Base-by-base conservation (phyloP, 1,140 invertebrate species). In the Drosophila burlai region DNA sequence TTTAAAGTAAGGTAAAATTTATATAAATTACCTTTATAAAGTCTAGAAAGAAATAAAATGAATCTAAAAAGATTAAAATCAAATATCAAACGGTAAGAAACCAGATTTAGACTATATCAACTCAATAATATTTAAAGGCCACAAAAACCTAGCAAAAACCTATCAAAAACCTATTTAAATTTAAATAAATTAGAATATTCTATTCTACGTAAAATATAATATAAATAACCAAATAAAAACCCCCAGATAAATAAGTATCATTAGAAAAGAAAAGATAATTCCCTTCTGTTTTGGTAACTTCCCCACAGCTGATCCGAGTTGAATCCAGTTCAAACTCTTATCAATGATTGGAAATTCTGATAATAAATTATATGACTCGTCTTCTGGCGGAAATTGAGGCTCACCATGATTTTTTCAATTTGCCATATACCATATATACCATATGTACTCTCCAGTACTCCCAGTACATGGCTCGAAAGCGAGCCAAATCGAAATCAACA, bases 341-440 rank as follows among this genome's bases (percentile, higher is more conserved):
- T 72, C 67, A 52, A 24, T 18, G 11, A 69, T 21, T 29, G 3
- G 13, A 50, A 74, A 54, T 52, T 18, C 47, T 74, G 72, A 75
- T 75, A 75, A 49, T 74, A 42, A 40, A 57, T 64, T 74, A 26
- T 75, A 55, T 47, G 42, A 43, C 57, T 63, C 58, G 40, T 63
- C 47, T 63, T 31, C 15, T 50, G 42, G 26, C 74, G 73, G 64
- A 68, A 66, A 61, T 61, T 34, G 46, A 76, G 40, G 73, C 72
- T 76, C 73, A 76, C 52, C 76, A 78, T 79, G 76, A 64, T 83
- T 83, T 81, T 57, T 80, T 54, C 47, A 71, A 60, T 81, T 76
- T 57, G 60, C 38, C n/a, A 46, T 15, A 54, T 36, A 59, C 34
- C 29, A 13, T 15, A 58, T 24, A 38, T 43, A 43, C 15, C 11